These are phyloP conservation scores for Oreochromis tanganicae DNA, from an alignment of 2,113 vertebrate genomes.

Conservation along the genomic window DNA sequence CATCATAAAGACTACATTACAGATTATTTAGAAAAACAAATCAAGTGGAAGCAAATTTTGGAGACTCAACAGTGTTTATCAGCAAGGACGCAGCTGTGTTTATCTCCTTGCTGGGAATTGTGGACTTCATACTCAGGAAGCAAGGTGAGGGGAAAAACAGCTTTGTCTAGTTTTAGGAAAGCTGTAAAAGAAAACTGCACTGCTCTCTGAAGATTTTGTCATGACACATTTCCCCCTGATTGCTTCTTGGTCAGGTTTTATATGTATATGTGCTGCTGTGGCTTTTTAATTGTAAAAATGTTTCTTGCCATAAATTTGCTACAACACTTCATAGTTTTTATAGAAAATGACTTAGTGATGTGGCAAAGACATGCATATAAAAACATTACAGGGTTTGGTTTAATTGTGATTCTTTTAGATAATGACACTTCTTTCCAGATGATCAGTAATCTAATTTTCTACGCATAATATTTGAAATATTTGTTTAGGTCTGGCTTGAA, in stretches of 20 bases:
- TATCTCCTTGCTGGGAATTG: not conserved
- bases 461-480: not conserved
- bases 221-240: not conserved
- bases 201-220: not conserved
- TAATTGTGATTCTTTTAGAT: not conserved
- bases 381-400: not conserved
- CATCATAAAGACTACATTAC: not conserved
- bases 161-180: not conserved
- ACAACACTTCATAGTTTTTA: not conserved
- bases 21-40: not conserved
- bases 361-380: not conserved
- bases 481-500: not conserved
- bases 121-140: not conserved
- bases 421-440: not conserved
- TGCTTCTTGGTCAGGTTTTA: not conserved
- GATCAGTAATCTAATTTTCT: not conserved
- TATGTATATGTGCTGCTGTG: not conserved
- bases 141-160: not conserved
- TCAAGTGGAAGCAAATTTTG: not conserved
- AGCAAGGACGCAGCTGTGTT: constrained; percentile 35
- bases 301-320: not conserved
- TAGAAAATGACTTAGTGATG: no score
- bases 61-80: constrained; percentile 3
- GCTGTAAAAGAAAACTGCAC: not conserved
- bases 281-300: not conserved